Evolutionary conservation across 1,140 invertebrate species (phyloP).

Genomic region (Cylas formicarius): DNA sequence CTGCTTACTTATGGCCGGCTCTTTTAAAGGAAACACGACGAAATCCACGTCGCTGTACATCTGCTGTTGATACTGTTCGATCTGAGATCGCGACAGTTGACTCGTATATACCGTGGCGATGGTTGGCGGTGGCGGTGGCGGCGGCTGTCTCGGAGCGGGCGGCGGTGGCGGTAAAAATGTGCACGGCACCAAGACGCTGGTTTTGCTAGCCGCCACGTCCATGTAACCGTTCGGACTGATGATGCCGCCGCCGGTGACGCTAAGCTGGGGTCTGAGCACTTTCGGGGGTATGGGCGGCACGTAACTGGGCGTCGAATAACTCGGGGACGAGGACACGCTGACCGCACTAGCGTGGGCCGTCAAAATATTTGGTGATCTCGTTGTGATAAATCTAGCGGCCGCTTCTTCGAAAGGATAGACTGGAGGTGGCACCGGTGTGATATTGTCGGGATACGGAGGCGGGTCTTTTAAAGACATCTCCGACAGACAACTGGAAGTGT

Average conservation of each 20-base stretch:
- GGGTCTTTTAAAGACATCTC: conserved; percentile 42
- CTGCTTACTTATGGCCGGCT: conserved; percentile 79
- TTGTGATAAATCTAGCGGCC: conserved; percentile 57
- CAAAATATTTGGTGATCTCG: conserved; percentile 58
- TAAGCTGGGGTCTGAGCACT: conserved; percentile 36
- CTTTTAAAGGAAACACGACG: conserved; percentile 81
- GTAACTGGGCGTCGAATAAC: conserved; percentile 45
- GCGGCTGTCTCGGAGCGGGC: conserved; percentile 44
- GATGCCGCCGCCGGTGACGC: conserved; percentile 26
- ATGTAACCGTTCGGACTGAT: conserved; percentile 62
- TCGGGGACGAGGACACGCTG: conserved; percentile 45
- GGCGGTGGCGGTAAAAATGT: conserved; percentile 50
- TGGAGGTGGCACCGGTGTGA: conserved; percentile 39
- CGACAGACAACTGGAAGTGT: conserved; percentile 23
- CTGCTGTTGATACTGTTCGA: conserved; percentile 78
- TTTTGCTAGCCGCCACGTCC: conserved; percentile 56
- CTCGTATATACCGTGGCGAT: conserved; percentile 56
- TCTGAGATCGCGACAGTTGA: conserved; percentile 66
- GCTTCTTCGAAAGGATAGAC: conserved; percentile 50
- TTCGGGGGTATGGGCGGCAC: conserved; percentile 50
- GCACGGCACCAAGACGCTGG: conserved; percentile 54
- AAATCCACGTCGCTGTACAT: conserved; percentile 84
- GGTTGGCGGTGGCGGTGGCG: conserved; percentile 48
- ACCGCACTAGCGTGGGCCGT: conserved; percentile 57
- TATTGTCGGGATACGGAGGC: conserved; percentile 51